A percentile compares a stretch with the other conserved stretches of the same genome.
phyloP scores from a whole-genome alignment of 2,888 invertebrate species.

The Cephus sareptanus region DNA sequence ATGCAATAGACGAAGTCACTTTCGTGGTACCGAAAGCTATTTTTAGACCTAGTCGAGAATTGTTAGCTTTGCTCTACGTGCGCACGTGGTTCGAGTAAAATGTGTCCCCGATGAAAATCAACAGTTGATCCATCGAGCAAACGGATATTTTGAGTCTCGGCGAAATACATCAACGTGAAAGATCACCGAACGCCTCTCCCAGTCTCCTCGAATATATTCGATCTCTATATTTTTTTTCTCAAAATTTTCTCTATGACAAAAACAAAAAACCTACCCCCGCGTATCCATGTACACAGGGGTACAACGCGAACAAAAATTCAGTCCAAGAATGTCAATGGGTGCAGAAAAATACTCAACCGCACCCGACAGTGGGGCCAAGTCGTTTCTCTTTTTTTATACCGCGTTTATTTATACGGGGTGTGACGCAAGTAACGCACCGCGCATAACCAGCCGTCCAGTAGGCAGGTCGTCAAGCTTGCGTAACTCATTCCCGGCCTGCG shows the following conservation, averaged over 20 bases:
- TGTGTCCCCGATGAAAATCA: not conserved
- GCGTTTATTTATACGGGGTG: slow-evolving; percentile 6
- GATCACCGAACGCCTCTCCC: no score
- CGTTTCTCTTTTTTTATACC: not conserved
- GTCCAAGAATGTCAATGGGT: not conserved
- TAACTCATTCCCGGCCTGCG: not conserved
- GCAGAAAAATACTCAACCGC: not conserved
- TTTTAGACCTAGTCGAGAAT: not conserved
- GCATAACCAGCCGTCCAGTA: not conserved
- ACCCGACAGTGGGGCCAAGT: not conserved
- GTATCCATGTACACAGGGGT: not conserved
- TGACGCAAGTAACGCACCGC: slow-evolving; percentile 5
- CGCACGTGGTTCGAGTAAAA: not conserved
- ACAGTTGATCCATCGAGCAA: not conserved
- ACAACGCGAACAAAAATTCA: not conserved
- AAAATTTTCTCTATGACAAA: no score
- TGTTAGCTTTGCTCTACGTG: not conserved
- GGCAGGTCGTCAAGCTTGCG: not conserved
- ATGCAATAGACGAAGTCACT: not conserved
- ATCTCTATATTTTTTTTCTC: no score
- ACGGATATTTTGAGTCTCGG: not conserved
- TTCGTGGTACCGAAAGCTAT: not conserved
- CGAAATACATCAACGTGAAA: no score
- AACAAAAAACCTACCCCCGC: no score
- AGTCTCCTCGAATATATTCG: no score